These are phyloP conservation scores for Piezodorus guildinii DNA, from an alignment of 1,140 invertebrate genomes.

Conservation along the genomic window DNA sequence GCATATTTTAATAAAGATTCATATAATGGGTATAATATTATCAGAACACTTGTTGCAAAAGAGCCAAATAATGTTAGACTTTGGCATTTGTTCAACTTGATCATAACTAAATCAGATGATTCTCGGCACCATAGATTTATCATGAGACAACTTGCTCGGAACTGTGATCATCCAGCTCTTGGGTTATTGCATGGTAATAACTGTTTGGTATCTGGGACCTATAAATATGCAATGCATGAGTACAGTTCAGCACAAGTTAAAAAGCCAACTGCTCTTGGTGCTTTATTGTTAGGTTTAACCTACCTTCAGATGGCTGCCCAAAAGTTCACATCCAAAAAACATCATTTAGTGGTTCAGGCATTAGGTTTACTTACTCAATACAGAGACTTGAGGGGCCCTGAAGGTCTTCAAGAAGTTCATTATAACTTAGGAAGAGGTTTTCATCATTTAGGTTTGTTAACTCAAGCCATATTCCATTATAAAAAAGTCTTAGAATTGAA, in stretches of 20 bases:
- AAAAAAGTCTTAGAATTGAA: constrained; percentile 60
- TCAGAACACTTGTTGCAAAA: constrained; percentile 52
- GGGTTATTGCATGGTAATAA: constrained; percentile 74
- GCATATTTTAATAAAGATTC: constrained; percentile 55
- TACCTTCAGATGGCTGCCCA: constrained; percentile 79
- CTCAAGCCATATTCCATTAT: constrained; percentile 75
- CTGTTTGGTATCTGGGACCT: constrained; percentile 71
- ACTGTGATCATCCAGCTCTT: constrained; percentile 46
- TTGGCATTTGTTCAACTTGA: constrained; percentile 74
- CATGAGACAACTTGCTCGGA: constrained; percentile 50
- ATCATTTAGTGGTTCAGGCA: constrained; percentile 63
- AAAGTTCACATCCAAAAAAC: constrained; percentile 69
- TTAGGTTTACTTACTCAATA: constrained; percentile 71
- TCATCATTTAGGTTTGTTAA: constrained; percentile 76
- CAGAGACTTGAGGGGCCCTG: constrained; percentile 40
- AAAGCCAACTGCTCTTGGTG: constrained; percentile 50
- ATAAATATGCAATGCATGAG: constrained; percentile 77
- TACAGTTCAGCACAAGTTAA: constrained; percentile 58
- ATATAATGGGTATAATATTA: constrained; percentile 53
- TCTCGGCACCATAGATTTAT: constrained; percentile 69
- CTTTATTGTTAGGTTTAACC: constrained; percentile 66
- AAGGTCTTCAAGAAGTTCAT: constrained; percentile 58
- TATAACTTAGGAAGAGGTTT: constrained; percentile 86
- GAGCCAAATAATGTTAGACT: constrained; percentile 45
- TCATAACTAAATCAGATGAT: constrained; percentile 64